Percentiles rank a stretch among this genome's conserved stretches.
phyloP scores from a whole-genome alignment of 2,113 vertebrate species.

The Campylomormyrus numenius region DNA sequence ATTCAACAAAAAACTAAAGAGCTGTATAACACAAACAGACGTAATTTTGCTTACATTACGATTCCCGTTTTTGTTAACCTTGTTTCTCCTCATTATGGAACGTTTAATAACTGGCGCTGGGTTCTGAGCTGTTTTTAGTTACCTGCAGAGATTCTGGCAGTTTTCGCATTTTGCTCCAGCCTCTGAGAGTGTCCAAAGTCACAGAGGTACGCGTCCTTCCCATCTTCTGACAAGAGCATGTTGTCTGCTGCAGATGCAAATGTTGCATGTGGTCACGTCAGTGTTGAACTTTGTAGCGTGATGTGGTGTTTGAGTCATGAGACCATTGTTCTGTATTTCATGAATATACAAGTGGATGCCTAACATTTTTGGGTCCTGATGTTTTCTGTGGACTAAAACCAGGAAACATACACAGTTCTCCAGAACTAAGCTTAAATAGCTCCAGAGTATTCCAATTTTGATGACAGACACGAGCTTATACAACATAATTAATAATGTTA shows the following conservation, averaged over 20 bases:
- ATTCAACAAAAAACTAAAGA: neutral
- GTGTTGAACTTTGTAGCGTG: conserved; percentile 1
- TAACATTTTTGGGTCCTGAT: neutral
- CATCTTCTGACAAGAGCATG: conserved; percentile 79
- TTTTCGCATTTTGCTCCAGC: conserved; percentile 62
- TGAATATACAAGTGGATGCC: neutral
- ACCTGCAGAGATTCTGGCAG: conserved; percentile 51
- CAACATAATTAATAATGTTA: neutral
- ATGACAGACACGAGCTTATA: neutral
- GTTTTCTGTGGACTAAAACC: neutral
- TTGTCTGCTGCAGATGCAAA: conserved; percentile 76
- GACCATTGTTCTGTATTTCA: neutral
- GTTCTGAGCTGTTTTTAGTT: neutral
- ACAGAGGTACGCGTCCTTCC: conserved; percentile 76
- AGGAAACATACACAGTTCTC: neutral
- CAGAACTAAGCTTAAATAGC: neutral
- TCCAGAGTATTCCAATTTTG: neutral
- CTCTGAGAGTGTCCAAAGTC: conserved; percentile 88
- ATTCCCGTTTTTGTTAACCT: neutral
- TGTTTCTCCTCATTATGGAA: neutral
- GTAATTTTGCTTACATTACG: neutral
- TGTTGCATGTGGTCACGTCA: conserved; percentile 30
- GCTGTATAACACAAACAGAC: neutral
- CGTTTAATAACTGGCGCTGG: neutral
- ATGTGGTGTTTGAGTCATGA: neutral